Conservation (phyloP, 2,797 vertebrate species). For the Enteromius radiatus region DNA sequence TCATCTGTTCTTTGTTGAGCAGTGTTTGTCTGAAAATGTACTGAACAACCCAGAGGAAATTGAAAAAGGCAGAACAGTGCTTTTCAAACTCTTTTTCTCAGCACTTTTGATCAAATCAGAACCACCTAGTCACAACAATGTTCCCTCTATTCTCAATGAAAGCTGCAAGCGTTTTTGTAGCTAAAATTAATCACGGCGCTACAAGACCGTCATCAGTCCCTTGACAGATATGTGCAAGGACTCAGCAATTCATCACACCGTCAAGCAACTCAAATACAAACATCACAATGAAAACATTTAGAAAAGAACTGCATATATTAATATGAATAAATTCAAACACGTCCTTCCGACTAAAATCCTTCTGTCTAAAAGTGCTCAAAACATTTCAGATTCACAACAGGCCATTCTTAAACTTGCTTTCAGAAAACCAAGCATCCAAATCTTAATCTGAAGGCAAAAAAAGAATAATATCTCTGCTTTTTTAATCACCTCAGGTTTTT, state of each 20-base stretch:
- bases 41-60: background rate
- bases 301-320: slow-evolving; percentile 1
- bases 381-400: background rate
- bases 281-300: background rate
- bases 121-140: background rate
- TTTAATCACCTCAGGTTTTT: slow-evolving; percentile 2
- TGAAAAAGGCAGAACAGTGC: background rate
- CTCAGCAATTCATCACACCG: slow-evolving; percentile 1
- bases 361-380: background rate
- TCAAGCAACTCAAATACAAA: background rate
- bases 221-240: slow-evolving; percentile 6
- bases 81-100: background rate
- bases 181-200: background rate
- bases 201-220: background rate
- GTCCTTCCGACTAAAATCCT: background rate
- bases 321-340: background rate
- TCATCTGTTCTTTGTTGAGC: slow-evolving; percentile 15
- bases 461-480: background rate
- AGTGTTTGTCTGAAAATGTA: slow-evolving; percentile 4
- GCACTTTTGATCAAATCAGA: background rate
- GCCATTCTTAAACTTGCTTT: background rate
- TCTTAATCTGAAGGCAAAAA: background rate
- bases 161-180: background rate
- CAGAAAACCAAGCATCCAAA: background rate
- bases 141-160: background rate